Evolutionary conservation across 2,888 invertebrate genomes (phyloP).

Genomic region (Saturnia japonica): DNA sequence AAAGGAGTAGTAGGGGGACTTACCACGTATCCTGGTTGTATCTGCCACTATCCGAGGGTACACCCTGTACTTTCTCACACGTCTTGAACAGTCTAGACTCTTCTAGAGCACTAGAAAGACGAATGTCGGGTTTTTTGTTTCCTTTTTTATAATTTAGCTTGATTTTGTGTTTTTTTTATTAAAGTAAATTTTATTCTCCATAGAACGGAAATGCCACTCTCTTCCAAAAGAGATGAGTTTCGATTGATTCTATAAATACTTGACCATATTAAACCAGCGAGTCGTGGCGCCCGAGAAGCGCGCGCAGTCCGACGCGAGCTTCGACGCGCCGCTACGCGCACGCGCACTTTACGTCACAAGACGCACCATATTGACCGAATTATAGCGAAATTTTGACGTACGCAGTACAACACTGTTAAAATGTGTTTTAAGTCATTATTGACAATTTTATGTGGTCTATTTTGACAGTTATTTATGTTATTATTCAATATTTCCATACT

Average conservation of each 20-base stretch:
- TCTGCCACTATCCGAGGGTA: too few relatives aligned
- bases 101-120: too few relatives aligned
- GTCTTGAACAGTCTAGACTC: too few relatives aligned
- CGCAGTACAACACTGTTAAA: not conserved
- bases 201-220: slow-evolving; percentile 22
- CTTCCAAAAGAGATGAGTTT: slow-evolving; percentile 29
- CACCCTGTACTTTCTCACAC: too few relatives aligned
- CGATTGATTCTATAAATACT: slow-evolving; percentile 65
- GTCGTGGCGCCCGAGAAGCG: slow-evolving; percentile 47
- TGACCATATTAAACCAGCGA: slow-evolving; percentile 50
- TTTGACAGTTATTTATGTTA: not conserved
- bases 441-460: not conserved
- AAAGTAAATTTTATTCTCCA: not conserved
- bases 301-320: slow-evolving; percentile 34
- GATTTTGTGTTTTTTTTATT: not conserved
- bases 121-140: too few relatives aligned
- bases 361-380: not conserved
- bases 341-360: slow-evolving; percentile 8
- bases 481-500: not conserved
- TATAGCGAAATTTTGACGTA: slow-evolving; percentile 10
- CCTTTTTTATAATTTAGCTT: too few relatives aligned
- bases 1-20: too few relatives aligned
- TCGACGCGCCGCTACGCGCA: slow-evolving; percentile 32
- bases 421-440: not conserved
- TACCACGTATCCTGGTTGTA: too few relatives aligned